Evolutionary conservation across 2,113 vertebrate genomes (phyloP).

Genomic region (Scopus umbretta): DNA sequence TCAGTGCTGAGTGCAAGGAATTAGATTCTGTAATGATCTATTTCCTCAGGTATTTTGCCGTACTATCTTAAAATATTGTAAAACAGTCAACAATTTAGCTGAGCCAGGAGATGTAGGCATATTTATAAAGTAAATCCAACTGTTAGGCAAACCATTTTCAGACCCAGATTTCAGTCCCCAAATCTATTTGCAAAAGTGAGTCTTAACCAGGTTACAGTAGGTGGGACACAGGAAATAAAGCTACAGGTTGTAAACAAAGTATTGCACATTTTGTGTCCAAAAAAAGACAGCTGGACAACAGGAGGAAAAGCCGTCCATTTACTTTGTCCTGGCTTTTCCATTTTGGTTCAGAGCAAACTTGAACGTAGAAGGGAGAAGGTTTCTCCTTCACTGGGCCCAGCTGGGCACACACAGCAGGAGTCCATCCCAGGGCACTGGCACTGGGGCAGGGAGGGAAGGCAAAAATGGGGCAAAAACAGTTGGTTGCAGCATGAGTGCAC

Average conservation of each 20-base stretch:
- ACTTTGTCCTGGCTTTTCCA: background rate
- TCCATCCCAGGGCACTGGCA: background rate
- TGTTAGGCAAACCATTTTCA: background rate
- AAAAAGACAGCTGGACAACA: background rate
- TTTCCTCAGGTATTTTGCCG: conserved; percentile 5
- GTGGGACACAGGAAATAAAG: background rate
- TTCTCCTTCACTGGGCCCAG: background rate
- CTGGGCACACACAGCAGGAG: background rate
- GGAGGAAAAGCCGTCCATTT: background rate
- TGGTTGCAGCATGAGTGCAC: fast-evolving
- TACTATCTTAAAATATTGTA: background rate
- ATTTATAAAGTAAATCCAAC: background rate
- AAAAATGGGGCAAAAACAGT: fast-evolving
- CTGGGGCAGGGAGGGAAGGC: background rate
- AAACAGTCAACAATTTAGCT: background rate
- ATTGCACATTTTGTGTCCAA: background rate
- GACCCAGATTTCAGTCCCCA: background rate
- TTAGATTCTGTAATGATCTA: conserved; percentile 38
- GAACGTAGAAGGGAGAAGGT: fast-evolving
- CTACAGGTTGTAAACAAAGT: background rate
- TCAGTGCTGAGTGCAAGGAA: conserved; percentile 4
- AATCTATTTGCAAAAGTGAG: background rate
- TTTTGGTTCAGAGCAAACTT: background rate
- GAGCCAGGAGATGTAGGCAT: background rate
- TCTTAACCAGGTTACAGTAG: background rate